phyloP scores from a whole-genome alignment of 2,797 vertebrate species.

The Sciurus vulgaris region DNA sequence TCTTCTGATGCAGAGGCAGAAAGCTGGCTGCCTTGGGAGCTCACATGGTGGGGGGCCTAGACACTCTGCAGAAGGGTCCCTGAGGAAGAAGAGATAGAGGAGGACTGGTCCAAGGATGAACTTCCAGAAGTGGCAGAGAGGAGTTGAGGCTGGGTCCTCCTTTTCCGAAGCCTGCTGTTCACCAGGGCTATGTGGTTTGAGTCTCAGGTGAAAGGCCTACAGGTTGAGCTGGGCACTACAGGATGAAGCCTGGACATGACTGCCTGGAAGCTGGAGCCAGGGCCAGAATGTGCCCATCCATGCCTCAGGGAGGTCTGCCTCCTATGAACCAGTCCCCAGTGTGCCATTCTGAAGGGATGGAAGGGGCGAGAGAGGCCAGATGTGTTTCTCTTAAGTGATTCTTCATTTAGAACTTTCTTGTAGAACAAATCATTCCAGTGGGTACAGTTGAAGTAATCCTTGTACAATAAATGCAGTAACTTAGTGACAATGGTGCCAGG shows the following conservation, averaged over 20 bases:
- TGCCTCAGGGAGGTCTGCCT: neutral
- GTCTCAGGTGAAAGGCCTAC: neutral
- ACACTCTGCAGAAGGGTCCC: neutral
- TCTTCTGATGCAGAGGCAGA: neutral
- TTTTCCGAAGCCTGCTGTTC: accelerated
- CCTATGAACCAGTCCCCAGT: neutral
- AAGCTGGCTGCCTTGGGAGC: neutral
- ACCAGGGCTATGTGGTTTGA: accelerated
- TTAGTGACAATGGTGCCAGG: conserved; percentile 49
- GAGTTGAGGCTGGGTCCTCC: accelerated
- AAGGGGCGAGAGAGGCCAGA: neutral
- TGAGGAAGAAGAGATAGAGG: accelerated
- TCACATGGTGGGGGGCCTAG: too few species aligned
- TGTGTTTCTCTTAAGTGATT: neutral
- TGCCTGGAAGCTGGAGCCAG: accelerated
- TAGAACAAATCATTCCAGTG: conserved; percentile 35
- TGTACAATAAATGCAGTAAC: neutral
- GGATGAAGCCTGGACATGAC: too few species aligned
- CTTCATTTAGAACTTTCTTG: conserved; percentile 44
- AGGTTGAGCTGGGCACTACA: neutral
- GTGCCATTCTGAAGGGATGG: neutral
- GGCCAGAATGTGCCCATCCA: neutral
- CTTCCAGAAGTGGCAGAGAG: accelerated
- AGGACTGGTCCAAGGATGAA: neutral
- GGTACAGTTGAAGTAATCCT: neutral